These are phyloP conservation scores for Polymixis lichenea DNA, from an alignment of 2,888 invertebrate genomes.

Conservation along the genomic window DNA sequence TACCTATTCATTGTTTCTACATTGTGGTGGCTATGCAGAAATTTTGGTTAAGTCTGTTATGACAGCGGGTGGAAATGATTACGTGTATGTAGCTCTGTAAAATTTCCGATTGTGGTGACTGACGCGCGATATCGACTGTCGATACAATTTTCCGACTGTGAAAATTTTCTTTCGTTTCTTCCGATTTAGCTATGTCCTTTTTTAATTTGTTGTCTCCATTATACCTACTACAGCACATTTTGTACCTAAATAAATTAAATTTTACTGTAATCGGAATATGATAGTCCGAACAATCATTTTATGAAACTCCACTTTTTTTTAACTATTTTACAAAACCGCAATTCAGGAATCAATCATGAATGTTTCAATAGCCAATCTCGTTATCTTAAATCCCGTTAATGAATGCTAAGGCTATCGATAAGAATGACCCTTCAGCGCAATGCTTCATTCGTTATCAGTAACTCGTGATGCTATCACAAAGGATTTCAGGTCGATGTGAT, in stretches of 20 bases:
- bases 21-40: not conserved
- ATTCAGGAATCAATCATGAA: conserved; percentile 2
- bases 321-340: no score
- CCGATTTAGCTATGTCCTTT: conserved; percentile 5
- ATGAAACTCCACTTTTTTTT: no score
- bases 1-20: not conserved
- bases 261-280: no score
- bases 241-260: no score
- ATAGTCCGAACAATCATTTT: no score
- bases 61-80: conserved; percentile 40
- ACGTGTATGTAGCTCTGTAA: conserved; percentile 54
- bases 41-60: not conserved
- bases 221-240: not conserved
- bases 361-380: not conserved
- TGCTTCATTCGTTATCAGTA: conserved; percentile 27
- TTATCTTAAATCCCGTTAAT: conserved; percentile 7
- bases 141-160: conserved; percentile 50
- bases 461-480: conserved; percentile 45
- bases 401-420: conserved; percentile 16
- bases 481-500: conserved; percentile 29
- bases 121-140: conserved; percentile 31
- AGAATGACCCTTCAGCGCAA: not conserved
- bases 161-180: conserved; percentile 26
- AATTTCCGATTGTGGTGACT: conserved; percentile 35
- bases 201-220: not conserved